Evolutionary conservation across 2,888 invertebrate genomes (phyloP), one percentile per base, ranked within the genome.

Genomic region (Tillus elongatus): DNA sequence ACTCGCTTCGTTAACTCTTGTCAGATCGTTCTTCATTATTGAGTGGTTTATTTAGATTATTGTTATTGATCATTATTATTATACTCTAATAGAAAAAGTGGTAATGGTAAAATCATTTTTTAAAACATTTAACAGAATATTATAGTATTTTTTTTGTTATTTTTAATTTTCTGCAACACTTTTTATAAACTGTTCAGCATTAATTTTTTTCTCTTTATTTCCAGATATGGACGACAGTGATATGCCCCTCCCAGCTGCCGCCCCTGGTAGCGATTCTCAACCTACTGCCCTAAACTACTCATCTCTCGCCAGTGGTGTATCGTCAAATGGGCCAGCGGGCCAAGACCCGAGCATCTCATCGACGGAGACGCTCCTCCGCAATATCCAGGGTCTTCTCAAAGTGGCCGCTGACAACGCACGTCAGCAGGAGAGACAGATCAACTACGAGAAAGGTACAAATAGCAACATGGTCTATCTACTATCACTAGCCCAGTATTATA

Each of bases 381-480:
- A 95, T 67, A 95, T 96, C 59, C 93, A 95, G 68, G 92, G 93
- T 36, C 75, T 95, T 47, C 77, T 95, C 45, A 93, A 95, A 69
- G 92, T 95, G 43, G 95, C 95, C n/a, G 92, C 92, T 2, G 93
- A 95, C 67, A 93, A 93, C 69, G 92, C 93, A 37, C 77, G 93
- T 54, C 92, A 93, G 61, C 92, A 93, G 69, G 95, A 96, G 67
- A 74, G 92, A 51, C 92, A 95, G 69, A 86, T 91, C 68, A 89
- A 84, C 74, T 88, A 90, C 68, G 95, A 95, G 71, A 93, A 92
- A 86, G 91, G 95, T 95, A 72, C 67, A 60, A 67, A 66, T 60
- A 67, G 66, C 54, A 66, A 67, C 61, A 64, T 67, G 64, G 64
- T 67, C 50, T 67, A 67, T 58, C 60, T 67, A 41, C 54, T 67